A percentile compares a stretch with the other conserved stretches of the same genome.
These are phyloP conservation scores for Furcula furcula DNA, from an alignment of 2,888 invertebrate genomes.

Conservation along the genomic window DNA sequence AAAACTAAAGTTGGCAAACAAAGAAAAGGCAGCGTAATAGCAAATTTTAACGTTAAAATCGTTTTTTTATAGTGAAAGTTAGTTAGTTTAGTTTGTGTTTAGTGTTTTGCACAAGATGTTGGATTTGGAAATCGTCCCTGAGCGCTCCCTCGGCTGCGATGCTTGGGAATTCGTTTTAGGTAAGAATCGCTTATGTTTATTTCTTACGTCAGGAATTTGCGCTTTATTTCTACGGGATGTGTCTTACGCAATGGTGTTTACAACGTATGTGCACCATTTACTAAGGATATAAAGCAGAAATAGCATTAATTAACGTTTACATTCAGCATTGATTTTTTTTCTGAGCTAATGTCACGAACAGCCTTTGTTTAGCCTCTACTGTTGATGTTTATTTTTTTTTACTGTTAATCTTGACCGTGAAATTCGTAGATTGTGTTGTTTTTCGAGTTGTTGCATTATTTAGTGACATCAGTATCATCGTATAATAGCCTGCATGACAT, in stretches of 20 bases:
- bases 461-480: too few species aligned
- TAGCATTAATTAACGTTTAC: conserved; percentile 7
- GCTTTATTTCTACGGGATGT: conserved; percentile 69
- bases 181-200: conserved; percentile 82
- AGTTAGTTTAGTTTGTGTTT: conserved; percentile 90
- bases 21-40: conserved; percentile 78
- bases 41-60: conserved; percentile 63
- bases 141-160: conserved; percentile 97
- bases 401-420: conserved; percentile 76
- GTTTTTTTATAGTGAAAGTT: conserved; percentile 71
- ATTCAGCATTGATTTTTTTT: conserved; percentile 64
- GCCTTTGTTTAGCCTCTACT: conserved; percentile 64
- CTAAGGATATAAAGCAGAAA: conserved; percentile 11
- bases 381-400: conserved; percentile 66
- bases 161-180: conserved; percentile 99
- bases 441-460: conserved; percentile 41
- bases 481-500: too few species aligned
- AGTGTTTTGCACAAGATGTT: conserved; percentile 89
- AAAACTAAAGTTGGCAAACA: conserved; percentile 82
- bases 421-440: conserved; percentile 58
- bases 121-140: conserved; percentile 98
- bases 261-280: conserved; percentile 22
- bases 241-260: conserved; percentile 72
- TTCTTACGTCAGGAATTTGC: conserved; percentile 78
- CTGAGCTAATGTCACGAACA: conserved; percentile 48